A percentile compares a stretch with the other conserved stretches of the same genome.
phyloP scores from a whole-genome alignment of 1,140 invertebrate genomes.

The Aphidius ervi region DNA sequence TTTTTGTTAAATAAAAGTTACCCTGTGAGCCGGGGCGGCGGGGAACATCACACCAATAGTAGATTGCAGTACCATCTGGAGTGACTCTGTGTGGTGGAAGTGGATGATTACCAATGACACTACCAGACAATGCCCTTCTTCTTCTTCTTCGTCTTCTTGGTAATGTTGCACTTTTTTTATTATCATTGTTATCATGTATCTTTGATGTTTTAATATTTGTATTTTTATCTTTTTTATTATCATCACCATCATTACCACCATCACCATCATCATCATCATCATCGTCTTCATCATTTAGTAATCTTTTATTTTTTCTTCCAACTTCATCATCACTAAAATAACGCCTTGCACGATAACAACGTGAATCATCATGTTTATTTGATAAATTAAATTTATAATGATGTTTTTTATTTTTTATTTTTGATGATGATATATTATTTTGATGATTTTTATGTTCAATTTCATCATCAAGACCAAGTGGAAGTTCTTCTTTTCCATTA shows the following conservation, averaged over 20 bases:
- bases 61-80: slow-evolving; percentile 74
- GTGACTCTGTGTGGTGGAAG: slow-evolving; percentile 69
- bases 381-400: not conserved
- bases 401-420: slow-evolving; percentile 10
- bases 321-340: slow-evolving; percentile 27
- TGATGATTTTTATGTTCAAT: slow-evolving; percentile 17
- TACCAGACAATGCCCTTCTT: slow-evolving; percentile 42
- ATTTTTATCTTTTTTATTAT: slow-evolving; percentile 39
- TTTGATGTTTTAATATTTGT: slow-evolving; percentile 35
- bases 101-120: slow-evolving; percentile 43
- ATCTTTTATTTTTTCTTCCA: slow-evolving; percentile 23
- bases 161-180: slow-evolving; percentile 46
- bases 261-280: slow-evolving; percentile 23
- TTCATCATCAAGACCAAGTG: slow-evolving; percentile 40
- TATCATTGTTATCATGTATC: slow-evolving; percentile 17
- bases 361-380: slow-evolving; percentile 14
- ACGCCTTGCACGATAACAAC: slow-evolving; percentile 16
- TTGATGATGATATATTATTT: slow-evolving; percentile 10
- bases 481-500: slow-evolving; percentile 66
- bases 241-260: slow-evolving; percentile 16
- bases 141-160: slow-evolving; percentile 45
- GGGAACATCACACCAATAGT: slow-evolving; percentile 75
- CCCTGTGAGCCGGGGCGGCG: slow-evolving; percentile 53
- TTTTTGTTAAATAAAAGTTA: slow-evolving; percentile 33
- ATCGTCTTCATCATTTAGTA: slow-evolving; percentile 5